phyloP scores from a whole-genome alignment of 2,888 invertebrate species.

The Chalcosyrphus nemorum region DNA sequence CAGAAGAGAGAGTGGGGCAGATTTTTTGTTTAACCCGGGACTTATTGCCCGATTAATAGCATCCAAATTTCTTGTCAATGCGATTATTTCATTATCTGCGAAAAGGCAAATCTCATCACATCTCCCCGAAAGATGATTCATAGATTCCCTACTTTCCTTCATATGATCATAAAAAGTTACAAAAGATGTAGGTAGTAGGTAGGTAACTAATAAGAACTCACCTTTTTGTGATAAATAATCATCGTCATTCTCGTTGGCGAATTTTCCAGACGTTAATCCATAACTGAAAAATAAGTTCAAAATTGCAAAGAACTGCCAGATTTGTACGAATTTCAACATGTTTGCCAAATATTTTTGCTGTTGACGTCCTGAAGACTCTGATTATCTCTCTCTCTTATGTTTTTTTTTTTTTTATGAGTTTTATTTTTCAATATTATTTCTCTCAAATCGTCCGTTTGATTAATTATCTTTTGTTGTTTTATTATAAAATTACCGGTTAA shows the following conservation, averaged over 20 bases:
- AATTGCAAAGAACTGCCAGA: conserved; percentile 58
- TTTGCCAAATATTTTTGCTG: conserved; percentile 16
- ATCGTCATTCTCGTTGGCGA: conserved; percentile 79
- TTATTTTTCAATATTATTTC: neutral
- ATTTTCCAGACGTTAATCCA: conserved; percentile 70
- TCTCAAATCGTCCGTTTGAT: neutral
- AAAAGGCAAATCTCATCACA: no score
- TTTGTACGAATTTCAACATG: conserved; percentile 60
- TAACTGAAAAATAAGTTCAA: conserved; percentile 57
- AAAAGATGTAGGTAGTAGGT: no score
- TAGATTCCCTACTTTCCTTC: no score
- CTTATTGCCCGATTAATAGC: no score
- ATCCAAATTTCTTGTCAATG: no score
- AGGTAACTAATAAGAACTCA: no score
- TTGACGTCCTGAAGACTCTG: neutral
- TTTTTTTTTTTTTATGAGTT: neutral
- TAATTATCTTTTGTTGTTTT: neutral
- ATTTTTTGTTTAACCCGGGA: no score
- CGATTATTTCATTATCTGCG: no score
- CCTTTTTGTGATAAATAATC: conserved; percentile 80
- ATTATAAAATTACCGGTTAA: conserved; percentile 29
- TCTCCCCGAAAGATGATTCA: no score
- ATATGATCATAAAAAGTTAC: no score
- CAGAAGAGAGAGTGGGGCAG: no score
- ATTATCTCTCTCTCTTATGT: no score